Base-by-base conservation (phyloP, 1,140 invertebrate species). In the Atta cephalotes region DNA sequence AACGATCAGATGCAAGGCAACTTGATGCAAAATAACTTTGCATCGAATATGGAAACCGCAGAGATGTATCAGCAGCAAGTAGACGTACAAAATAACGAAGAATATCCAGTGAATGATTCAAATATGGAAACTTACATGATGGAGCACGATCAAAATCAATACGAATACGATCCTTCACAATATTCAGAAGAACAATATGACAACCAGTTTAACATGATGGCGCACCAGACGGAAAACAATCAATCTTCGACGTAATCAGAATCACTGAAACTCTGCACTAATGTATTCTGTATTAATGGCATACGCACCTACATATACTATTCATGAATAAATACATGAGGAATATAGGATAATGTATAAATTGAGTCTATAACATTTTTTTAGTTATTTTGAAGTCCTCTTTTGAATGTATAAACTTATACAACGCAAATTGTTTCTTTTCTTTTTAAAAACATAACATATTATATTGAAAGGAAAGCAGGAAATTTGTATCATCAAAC, bases 341-440 rank as follows among this genome's bases (percentile, higher is more conserved):
- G 2, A 74, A 76, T 58, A 39, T 25, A 39, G 31, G 3, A 60
- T 39, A 76, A 76, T 39, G 14, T 16, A 7, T 35, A 39, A 60
- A 9, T 76, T 94, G 94, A 95, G 89, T 96, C 4, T 0, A 53
- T 56, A 7, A 56, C 56, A n/a, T n/a, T 71, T 16, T 18, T 6
- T 72, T 21, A 56, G 10, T 72, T 72, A 56, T 72, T 56, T 31
- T 56, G 25, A 56, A 31, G 12, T 4, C 16, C 28, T 70, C 2
- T 10, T 12, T 16, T 49, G 12, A 70, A 49, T 49, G 5, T 6
- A 49, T 45, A 45, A 70, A 49, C 6, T 70, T 45, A 66, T 5
- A 35, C 31, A 2, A 49, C 12, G 12, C 39, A 70, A 49, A 0
- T 71, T 71, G 10, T 71, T 28, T 28, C 0, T 49, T 21, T n/a